phyloP scores from a whole-genome alignment of 2,113 vertebrate genomes.

The Pseudorectes ferrugineus region DNA sequence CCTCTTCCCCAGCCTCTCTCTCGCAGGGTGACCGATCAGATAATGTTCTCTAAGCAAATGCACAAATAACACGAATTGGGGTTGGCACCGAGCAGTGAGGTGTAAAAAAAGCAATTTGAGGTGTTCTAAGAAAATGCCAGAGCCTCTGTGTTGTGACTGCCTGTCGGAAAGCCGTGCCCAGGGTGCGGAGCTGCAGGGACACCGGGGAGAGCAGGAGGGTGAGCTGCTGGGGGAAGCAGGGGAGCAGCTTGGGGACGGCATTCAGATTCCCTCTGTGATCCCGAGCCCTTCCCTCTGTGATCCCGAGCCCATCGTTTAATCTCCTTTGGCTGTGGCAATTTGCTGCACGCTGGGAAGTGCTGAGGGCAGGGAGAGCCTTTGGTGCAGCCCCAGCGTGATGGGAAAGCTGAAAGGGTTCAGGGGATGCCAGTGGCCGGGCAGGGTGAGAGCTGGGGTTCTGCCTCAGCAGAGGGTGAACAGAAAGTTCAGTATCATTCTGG shows the following conservation, averaged over 20 bases:
- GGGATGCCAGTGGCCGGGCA: neutral
- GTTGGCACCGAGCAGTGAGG: slow-evolving; percentile 76
- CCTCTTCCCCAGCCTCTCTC: slow-evolving; percentile 55
- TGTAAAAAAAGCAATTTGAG: slow-evolving; percentile 79
- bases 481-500: accelerated
- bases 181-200: neutral
- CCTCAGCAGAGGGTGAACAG: neutral
- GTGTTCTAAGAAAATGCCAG: slow-evolving; percentile 69
- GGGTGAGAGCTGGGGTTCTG: neutral
- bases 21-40: slow-evolving; percentile 72
- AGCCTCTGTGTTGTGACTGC: slow-evolving; percentile 38
- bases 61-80: slow-evolving; percentile 75
- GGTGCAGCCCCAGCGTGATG: accelerated
- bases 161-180: slow-evolving; percentile 9
- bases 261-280: accelerated
- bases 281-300: accelerated
- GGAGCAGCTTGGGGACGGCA: accelerated
- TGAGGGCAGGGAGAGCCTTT: neutral
- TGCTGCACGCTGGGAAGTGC: neutral
- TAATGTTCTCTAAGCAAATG: slow-evolving; percentile 73
- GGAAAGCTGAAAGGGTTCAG: neutral
- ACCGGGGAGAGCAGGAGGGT: neutral
- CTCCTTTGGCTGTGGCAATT: neutral
- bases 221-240: neutral
- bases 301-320: accelerated